Evolutionary conservation across 1,140 invertebrate species (phyloP).

Genomic region (Drosophila quadrilineata): DNA sequence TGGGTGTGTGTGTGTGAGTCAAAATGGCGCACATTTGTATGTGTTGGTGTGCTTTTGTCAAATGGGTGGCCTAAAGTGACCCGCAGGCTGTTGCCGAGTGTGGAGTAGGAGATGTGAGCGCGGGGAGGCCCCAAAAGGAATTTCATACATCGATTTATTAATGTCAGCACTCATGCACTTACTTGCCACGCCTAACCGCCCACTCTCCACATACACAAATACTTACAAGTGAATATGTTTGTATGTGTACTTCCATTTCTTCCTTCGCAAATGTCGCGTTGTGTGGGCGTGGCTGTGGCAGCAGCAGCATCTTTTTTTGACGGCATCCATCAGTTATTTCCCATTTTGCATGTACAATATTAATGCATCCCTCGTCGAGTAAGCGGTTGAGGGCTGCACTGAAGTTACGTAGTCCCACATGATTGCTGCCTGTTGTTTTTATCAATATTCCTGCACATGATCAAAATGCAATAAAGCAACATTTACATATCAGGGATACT

Average conservation of each 20-base stretch:
- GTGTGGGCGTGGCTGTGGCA: conserved; percentile 3
- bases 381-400: not conserved
- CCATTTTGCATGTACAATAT: conserved; percentile 72
- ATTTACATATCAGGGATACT: conserved; percentile 10
- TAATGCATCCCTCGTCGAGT: conserved; percentile 49
- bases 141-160: conserved; percentile 75
- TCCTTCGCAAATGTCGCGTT: conserved; percentile 43
- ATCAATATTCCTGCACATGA: conserved; percentile 42
- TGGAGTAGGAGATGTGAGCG: not conserved
- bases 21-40: conserved; percentile 17
- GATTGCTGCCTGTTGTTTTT: conserved; percentile 26
- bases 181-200: conserved; percentile 53
- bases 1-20: not conserved
- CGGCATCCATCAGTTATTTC: conserved; percentile 75
- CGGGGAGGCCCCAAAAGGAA: conserved; percentile 27
- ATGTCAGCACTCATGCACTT: conserved; percentile 65
- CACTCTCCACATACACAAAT: not conserved
- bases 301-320: conserved; percentile 65
- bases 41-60: conserved; percentile 63
- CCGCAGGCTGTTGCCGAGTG: conserved; percentile 58
- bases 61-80: conserved; percentile 72
- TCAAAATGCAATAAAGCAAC: conserved; percentile 45
- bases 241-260: conserved; percentile 29
- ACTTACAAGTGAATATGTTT: not conserved
- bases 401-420: conserved; percentile 25